These are phyloP conservation scores for Uropetala carovei DNA, from an alignment of 2,888 invertebrate species.

Conservation along the genomic window DNA sequence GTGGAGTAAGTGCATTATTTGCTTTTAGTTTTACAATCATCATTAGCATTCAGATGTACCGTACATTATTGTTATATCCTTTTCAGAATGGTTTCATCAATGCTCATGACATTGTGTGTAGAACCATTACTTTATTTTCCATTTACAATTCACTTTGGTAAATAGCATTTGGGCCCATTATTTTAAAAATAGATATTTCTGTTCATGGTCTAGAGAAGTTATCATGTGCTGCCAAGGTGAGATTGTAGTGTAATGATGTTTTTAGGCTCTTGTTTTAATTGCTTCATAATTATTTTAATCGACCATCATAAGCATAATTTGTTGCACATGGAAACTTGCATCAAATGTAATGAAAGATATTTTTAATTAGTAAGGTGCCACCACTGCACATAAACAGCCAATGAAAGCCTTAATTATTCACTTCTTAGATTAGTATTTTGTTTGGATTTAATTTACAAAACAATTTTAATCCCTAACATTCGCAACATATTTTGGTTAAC, in stretches of 20 bases:
- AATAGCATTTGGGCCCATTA: neutral
- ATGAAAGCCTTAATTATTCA: no score
- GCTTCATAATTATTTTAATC: neutral
- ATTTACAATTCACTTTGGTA: neutral
- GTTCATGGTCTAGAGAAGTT: neutral
- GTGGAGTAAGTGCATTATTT: slow-evolving; percentile 65
- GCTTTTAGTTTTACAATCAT: slow-evolving; percentile 8
- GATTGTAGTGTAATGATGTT: slow-evolving; percentile 11
- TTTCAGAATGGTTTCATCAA: neutral
- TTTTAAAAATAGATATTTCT: neutral
- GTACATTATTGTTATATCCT: neutral
- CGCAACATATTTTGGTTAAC: no score
- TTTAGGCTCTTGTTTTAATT: neutral
- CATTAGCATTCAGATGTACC: slow-evolving; percentile 29
- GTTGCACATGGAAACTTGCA: neutral
- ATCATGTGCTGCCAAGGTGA: slow-evolving; percentile 22
- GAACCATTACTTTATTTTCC: slow-evolving; percentile 33
- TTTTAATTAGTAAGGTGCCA: neutral
- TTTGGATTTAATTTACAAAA: neutral
- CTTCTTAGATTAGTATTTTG: neutral
- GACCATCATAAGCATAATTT: neutral
- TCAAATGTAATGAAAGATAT: neutral
- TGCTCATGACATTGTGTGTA: slow-evolving; percentile 62
- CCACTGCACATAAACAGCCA: neutral
- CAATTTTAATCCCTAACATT: no score